Evolutionary conservation across 1,140 invertebrate species (phyloP), one percentile per base, ranked within the genome.

Genomic region (Eufriesea mexicana): DNA sequence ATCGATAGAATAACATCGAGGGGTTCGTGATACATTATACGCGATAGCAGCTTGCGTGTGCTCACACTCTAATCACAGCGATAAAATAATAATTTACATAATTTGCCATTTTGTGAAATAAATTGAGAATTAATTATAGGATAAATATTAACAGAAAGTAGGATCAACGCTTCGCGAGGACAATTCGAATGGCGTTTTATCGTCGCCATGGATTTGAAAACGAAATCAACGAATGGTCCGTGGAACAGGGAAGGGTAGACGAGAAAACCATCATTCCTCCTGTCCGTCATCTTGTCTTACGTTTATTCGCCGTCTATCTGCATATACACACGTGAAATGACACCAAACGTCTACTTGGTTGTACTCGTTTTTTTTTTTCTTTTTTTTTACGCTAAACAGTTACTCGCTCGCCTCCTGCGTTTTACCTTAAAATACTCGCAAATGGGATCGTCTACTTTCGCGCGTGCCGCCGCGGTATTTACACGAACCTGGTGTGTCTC

Each of bases 321-420:
- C 84, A 88, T 90, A 84, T 89, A 90, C 85, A 90, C 82, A 87
- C 77, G 62, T 88, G 86, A 87, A 89, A 89, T 88, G 76, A 92
- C 91, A 91, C 86, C 83, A 87, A 92, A 92, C 84, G 89, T 90
- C 90, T 91, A 92, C 79, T 47, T 82, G 78, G 67, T 86, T 89
- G 84, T 88, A 89, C 74, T 90, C 72, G 67, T 55, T 86, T 71
- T 71, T 35, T 42, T 45, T 64, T 70, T 49, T 16, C 25, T 67
- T 49, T 51, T 28, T 25, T 42, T 73, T 87, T 88, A 71, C 57
- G 54, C 87, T 89, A 79, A 82, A 88, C 72, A 77, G 68, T 89
- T 89, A 88, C 72, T 87, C 83, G 45, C 79, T 86, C 78, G 85
- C 66, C 79, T 81, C 72, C 81, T 42, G 23, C n/a, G 47, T 51